These are phyloP conservation scores for Dasysyrphus albostriatus DNA, from an alignment of 2,888 invertebrate species.

Conservation along the genomic window DNA sequence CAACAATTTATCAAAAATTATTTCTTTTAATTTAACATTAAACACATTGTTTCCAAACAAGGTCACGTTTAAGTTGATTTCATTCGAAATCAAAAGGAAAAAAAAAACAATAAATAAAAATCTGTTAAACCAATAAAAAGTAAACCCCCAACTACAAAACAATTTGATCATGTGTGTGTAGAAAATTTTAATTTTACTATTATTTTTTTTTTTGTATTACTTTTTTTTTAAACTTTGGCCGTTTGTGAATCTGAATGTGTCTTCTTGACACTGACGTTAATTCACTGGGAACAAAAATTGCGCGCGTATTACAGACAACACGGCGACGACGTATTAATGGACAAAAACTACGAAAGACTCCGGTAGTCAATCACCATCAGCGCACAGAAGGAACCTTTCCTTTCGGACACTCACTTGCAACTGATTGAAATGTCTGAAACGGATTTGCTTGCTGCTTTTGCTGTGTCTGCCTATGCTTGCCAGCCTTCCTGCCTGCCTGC, in stretches of 20 bases:
- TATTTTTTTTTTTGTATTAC: slow-evolving; percentile 17
- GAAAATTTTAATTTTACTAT: slow-evolving; percentile 12
- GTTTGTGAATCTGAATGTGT: slow-evolving; percentile 18
- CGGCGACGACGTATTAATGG: slow-evolving; percentile 20
- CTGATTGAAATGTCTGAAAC: slow-evolving; percentile 73
- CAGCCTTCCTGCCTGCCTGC: slow-evolving; percentile 31
- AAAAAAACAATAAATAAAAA: not conserved
- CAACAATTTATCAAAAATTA: slow-evolving; percentile 30
- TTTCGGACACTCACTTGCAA: slow-evolving; percentile 71
- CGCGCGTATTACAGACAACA: slow-evolving; percentile 57
- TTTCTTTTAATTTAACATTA: slow-evolving; percentile 29
- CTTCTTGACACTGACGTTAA: slow-evolving; percentile 30
- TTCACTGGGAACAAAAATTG: slow-evolving; percentile 30
- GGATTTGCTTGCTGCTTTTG: slow-evolving; percentile 52
- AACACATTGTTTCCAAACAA: slow-evolving; percentile 20
- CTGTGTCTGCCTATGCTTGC: not conserved
- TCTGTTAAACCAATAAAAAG: slow-evolving; percentile 44
- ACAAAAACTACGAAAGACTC: slow-evolving; percentile 57
- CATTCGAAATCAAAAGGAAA: slow-evolving; percentile 14
- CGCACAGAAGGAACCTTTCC: slow-evolving; percentile 67
- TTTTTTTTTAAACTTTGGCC: slow-evolving; percentile 41
- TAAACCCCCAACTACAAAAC: slow-evolving; percentile 30
- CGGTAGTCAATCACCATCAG: slow-evolving; percentile 44
- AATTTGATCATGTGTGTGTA: slow-evolving; percentile 12
- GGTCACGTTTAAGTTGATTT: slow-evolving; percentile 27